Evolutionary conservation across 2,888 invertebrate genomes (phyloP).

Genomic region (Lumbricus terrestris): DNA sequence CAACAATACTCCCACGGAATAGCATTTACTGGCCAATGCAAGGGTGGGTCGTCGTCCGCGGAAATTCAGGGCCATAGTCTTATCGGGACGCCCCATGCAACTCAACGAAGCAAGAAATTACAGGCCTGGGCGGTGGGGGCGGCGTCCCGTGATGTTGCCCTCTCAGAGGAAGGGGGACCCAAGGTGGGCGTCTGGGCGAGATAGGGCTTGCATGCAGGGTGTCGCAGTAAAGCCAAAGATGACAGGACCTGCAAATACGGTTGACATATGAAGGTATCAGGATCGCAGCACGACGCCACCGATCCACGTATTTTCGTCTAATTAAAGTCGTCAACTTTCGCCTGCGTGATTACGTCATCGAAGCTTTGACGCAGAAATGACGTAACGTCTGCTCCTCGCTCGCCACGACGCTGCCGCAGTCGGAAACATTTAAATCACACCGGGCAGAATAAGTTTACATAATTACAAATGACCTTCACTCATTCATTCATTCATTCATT

Average conservation of each 20-base stretch:
- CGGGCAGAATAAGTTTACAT: neutral
- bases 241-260: neutral
- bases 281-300: neutral
- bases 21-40: neutral
- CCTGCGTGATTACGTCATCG: conserved; percentile 7
- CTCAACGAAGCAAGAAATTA: neutral
- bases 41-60: neutral
- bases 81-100: neutral
- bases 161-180: neutral
- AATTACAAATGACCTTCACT: too few relatives aligned
- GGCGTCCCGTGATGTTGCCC: neutral
- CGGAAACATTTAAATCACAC: neutral
- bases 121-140: neutral
- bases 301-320: neutral
- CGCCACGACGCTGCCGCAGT: neutral
- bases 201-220: neutral
- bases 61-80: neutral
- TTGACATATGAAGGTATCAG: conserved; percentile 9
- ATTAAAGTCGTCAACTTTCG: conserved; percentile 15
- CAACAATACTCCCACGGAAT: neutral
- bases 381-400: neutral
- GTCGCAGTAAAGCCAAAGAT: neutral
- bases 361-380: neutral
- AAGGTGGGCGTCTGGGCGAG: neutral
- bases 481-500: too few relatives aligned